Evolutionary conservation across 2,888 invertebrate genomes (phyloP).

Genomic region (Pyralis farinalis): DNA sequence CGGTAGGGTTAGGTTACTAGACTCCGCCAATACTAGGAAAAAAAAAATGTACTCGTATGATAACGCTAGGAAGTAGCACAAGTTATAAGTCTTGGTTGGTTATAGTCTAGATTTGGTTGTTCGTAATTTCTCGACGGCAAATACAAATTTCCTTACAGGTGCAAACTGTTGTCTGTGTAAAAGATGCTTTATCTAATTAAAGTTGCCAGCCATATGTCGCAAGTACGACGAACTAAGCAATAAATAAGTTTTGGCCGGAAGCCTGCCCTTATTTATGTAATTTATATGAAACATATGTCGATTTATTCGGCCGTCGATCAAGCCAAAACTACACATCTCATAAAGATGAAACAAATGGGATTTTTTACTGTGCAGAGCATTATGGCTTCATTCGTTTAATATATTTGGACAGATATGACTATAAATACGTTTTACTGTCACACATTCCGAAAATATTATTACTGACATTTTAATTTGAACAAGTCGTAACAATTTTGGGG

Average conservation of each 20-base stretch:
- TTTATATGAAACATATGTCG: constrained; percentile 25
- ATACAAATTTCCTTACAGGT: too few species aligned
- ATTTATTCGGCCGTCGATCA: constrained; percentile 30
- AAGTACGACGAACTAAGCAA: constrained; percentile 18
- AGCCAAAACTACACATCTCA: constrained; percentile 17
- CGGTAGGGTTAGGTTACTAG: too few species aligned
- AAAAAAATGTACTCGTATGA: too few species aligned
- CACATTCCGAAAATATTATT: neutral
- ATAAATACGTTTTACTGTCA: neutral
- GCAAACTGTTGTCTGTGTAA: too few species aligned
- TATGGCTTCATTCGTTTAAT: constrained; percentile 2
- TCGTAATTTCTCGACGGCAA: too few species aligned
- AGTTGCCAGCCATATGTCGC: neutral
- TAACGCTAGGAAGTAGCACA: too few species aligned
- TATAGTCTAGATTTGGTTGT: too few species aligned
- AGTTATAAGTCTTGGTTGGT: too few species aligned
- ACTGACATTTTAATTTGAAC: too few species aligned
- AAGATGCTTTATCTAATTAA: neutral
- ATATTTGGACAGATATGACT: neutral
- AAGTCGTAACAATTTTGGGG: too few species aligned
- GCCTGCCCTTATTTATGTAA: constrained; percentile 11
- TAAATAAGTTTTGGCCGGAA: constrained; percentile 17
- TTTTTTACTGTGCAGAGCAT: constrained; percentile 6
- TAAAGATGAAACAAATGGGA: constrained; percentile 17
- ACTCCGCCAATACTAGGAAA: too few species aligned